phyloP scores from a whole-genome alignment of 2,113 vertebrate genomes.

The Montifringilla adamsi region DNA sequence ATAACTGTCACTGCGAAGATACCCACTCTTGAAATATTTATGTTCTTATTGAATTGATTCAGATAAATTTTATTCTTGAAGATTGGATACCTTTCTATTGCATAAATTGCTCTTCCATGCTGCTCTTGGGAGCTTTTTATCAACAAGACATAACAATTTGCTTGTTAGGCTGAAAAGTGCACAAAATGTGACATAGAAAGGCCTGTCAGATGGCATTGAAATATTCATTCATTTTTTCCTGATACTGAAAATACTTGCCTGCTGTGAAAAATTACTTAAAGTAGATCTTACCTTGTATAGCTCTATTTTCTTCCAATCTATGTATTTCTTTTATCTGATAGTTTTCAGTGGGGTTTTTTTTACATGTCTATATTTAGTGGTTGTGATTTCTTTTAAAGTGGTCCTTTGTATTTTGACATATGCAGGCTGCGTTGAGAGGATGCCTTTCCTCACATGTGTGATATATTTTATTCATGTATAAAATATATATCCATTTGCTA shows the following conservation, averaged over 20 bases:
- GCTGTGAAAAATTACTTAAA: constrained; percentile 17
- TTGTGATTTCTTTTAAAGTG: background rate
- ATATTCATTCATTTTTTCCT: background rate
- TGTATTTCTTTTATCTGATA: background rate
- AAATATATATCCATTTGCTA: background rate
- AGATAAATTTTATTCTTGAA: background rate
- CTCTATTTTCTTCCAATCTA: background rate
- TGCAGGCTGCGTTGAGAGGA: background rate
- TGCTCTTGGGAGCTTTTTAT: constrained; percentile 20
- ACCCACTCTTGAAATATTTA: background rate
- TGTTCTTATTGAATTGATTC: background rate
- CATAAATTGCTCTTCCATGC: background rate
- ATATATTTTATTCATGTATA: background rate
- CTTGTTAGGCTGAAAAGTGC: background rate
- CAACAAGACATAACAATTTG: background rate
- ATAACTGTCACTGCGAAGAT: background rate
- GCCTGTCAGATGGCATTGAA: background rate
- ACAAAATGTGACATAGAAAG: background rate
- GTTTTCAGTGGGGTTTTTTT: background rate
- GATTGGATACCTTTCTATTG: background rate
- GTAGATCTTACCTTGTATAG: background rate
- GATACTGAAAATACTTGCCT: background rate
- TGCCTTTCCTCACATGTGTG: background rate
- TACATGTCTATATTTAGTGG: background rate
- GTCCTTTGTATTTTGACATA: background rate